phyloP scores from a whole-genome alignment of 2,888 invertebrate species.

The Drosophila meridionalis region DNA sequence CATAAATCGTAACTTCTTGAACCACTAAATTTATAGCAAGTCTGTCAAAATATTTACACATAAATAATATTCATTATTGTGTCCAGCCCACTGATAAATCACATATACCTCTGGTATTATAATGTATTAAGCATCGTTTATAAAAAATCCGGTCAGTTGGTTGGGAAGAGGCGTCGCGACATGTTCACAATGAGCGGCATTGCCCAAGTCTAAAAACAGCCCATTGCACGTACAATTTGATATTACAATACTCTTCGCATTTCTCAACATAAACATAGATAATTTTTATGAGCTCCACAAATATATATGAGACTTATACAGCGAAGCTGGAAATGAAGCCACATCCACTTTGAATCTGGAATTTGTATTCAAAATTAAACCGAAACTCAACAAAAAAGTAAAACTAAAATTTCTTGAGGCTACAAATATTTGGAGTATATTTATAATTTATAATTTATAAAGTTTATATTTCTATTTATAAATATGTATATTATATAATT shows the following conservation, averaged over 20 bases:
- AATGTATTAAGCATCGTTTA: slow-evolving; percentile 1
- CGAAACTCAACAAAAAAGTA: background rate
- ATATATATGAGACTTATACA: background rate
- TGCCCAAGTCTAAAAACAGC: slow-evolving; percentile 5
- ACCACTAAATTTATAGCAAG: background rate
- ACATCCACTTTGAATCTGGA: background rate
- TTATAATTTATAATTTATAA: no score
- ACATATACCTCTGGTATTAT: background rate
- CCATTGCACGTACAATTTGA: slow-evolving; percentile 17
- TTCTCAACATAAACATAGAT: slow-evolving; percentile 14
- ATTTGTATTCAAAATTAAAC: background rate
- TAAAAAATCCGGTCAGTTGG: slow-evolving; percentile 11
- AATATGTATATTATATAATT: no score
- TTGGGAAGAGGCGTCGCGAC: slow-evolving; percentile 11
- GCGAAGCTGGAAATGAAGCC: background rate
- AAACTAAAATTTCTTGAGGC: background rate
- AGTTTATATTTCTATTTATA: no score
- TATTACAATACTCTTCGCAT: slow-evolving; percentile 15
- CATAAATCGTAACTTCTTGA: background rate
- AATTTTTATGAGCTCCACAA: background rate
- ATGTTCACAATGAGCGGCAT: slow-evolving; percentile 15
- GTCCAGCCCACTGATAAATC: background rate
- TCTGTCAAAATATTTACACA: background rate
- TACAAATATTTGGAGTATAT: background rate
- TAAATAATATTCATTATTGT: background rate